A percentile compares a stretch with the other conserved stretches of the same genome.
Evolutionary conservation across 2,797 vertebrate species (phyloP).

Genomic region (Gallirallus australis): DNA sequence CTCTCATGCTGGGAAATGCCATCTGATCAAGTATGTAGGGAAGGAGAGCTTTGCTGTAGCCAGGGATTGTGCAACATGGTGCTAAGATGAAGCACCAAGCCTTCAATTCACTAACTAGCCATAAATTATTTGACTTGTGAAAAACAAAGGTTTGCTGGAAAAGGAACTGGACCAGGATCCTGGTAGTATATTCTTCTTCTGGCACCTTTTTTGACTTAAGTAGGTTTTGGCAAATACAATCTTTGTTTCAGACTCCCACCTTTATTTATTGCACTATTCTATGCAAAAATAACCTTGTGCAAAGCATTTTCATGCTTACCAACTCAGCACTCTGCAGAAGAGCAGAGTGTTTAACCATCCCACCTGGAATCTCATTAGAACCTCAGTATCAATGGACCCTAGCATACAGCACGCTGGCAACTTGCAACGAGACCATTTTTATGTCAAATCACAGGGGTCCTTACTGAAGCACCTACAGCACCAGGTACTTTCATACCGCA

Average conservation of each 20-base stretch:
- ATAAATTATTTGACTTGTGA: background rate
- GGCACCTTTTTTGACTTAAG: background rate
- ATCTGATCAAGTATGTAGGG: background rate
- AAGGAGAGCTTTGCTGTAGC: background rate
- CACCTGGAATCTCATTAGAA: background rate
- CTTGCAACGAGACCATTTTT: background rate
- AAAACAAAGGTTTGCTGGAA: background rate
- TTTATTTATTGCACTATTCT: background rate
- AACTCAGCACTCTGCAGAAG: background rate
- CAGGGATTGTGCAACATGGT: background rate
- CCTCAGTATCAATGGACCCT: background rate
- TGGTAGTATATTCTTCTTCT: background rate
- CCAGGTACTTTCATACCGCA: background rate
- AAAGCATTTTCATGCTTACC: background rate
- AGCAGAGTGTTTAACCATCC: background rate
- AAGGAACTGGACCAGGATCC: background rate
- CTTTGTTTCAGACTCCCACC: background rate
- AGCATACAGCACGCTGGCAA: background rate
- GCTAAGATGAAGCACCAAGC: background rate
- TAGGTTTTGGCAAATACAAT: background rate
- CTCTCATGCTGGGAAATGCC: background rate
- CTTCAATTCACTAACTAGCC: background rate
- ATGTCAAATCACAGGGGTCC: background rate
- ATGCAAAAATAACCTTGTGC: background rate
- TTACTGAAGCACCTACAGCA: background rate